Percentiles rank a stretch among this genome's conserved stretches.
Evolutionary conservation across 2,797 vertebrate species (phyloP).

Genomic region (Acrossocheilus wenchowensis): DNA sequence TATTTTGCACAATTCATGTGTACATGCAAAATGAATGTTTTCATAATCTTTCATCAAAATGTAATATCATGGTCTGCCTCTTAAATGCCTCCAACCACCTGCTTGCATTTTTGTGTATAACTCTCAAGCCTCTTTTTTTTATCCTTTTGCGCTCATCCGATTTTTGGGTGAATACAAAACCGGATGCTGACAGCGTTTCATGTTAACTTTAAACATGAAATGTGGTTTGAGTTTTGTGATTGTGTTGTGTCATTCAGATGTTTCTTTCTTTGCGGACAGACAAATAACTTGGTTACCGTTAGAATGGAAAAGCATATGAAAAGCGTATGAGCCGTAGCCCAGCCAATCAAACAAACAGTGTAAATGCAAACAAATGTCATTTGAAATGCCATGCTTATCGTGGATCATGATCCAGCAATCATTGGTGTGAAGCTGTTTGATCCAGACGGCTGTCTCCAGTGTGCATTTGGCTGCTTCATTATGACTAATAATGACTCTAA

Average conservation of each 20-base stretch:
- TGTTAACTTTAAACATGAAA: not conserved
- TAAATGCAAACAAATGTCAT: constrained; percentile 28
- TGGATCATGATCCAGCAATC: not conserved
- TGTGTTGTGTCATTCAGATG: not conserved
- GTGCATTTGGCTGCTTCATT: constrained; percentile 42
- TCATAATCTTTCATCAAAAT: too few relatives aligned
- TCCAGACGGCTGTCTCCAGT: constrained; percentile 14
- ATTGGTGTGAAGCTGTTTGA: constrained; percentile 26
- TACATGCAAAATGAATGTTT: too few relatives aligned
- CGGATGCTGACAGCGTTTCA: not conserved
- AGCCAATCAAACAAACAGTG: constrained; percentile 3
- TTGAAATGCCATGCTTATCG: constrained; percentile 46
- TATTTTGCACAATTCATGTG: too few relatives aligned
- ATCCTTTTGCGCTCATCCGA: not conserved
- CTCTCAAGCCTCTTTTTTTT: not conserved
- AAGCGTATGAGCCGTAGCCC: not conserved
- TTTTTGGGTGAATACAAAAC: not conserved
- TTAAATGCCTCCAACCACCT: not conserved
- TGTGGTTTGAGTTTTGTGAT: not conserved
- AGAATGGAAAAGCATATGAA: not conserved
- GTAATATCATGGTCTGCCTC: not conserved
- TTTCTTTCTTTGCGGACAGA: not conserved
- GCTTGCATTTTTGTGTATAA: not conserved
- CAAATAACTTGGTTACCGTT: not conserved
- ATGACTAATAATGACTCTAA: constrained; percentile 52